A percentile compares a stretch with the other conserved stretches of the same genome.
These are phyloP conservation scores for Acromyrmex echinatior DNA, from an alignment of 1,140 invertebrate species.

Conservation along the genomic window DNA sequence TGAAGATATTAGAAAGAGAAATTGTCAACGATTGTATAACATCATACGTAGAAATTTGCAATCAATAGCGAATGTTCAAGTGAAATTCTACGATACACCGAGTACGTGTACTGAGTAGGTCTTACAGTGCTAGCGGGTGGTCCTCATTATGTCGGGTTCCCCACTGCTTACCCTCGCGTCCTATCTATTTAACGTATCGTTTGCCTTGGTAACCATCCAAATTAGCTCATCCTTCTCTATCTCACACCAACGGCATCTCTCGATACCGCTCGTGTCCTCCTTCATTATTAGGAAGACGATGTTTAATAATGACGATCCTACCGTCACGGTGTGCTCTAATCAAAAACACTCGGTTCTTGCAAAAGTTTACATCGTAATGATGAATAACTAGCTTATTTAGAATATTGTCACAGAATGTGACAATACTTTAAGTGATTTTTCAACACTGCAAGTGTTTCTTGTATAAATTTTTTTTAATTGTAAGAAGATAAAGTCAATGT, in stretches of 20 bases:
- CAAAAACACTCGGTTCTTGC: constrained; percentile 70
- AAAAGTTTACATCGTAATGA: constrained; percentile 14
- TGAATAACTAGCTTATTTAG: not conserved
- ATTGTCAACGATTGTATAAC: not conserved
- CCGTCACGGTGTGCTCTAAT: constrained; percentile 56
- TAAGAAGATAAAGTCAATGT: not conserved
- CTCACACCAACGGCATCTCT: constrained; percentile 51
- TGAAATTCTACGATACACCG: constrained; percentile 76
- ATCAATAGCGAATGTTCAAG: constrained; percentile 10
- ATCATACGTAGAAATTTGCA: not conserved
- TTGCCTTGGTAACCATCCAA: constrained; percentile 87
- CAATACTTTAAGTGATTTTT: not conserved
- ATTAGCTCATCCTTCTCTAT: constrained; percentile 83
- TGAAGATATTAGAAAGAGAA: not conserved
- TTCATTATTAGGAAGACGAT: constrained; percentile 82
- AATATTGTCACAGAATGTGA: not conserved
- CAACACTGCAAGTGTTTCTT: not conserved
- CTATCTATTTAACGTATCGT: constrained; percentile 87
- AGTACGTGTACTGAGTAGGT: constrained; percentile 78
- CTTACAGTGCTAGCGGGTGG: constrained; percentile 84
- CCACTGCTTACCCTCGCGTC: constrained; percentile 77
- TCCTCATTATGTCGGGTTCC: constrained; percentile 86
- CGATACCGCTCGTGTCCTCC: constrained; percentile 73
- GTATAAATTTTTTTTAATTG: not conserved
- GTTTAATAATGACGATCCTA: constrained; percentile 79